Percentiles rank a stretch among this genome's conserved stretches.
phyloP scores from a whole-genome alignment of 2,888 invertebrate species.

The Idaea biselata region DNA sequence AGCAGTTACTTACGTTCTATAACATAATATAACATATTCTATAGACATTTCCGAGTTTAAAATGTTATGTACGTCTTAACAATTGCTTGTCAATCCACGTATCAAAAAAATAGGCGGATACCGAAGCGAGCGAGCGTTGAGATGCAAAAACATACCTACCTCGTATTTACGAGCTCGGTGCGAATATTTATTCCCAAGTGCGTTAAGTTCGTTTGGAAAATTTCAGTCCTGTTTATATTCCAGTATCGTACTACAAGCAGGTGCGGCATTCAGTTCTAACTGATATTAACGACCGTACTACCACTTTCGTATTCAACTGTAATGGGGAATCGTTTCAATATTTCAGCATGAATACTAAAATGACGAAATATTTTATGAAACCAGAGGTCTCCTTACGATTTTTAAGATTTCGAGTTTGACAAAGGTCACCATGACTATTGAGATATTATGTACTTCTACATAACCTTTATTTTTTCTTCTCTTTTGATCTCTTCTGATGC shows the following conservation, averaged over 20 bases:
- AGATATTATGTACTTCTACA: too few relatives aligned
- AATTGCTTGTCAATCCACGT: too few relatives aligned
- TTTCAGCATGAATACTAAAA: neutral
- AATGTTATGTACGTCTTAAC: too few relatives aligned
- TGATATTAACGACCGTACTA: neutral
- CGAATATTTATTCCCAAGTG: constrained; percentile 19
- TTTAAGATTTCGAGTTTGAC: too few relatives aligned
- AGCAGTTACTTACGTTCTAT: too few relatives aligned
- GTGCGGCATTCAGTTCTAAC: neutral
- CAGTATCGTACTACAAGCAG: constrained; percentile 5
- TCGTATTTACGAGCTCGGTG: constrained; percentile 24
- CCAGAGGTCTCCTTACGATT: neutral
- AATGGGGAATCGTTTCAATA: neutral
- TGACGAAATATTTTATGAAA: neutral
- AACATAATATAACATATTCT: too few relatives aligned
- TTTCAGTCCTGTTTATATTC: constrained; percentile 32
- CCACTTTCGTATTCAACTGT: neutral
- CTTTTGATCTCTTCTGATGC: too few relatives aligned
- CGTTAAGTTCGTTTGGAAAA: constrained; percentile 31
- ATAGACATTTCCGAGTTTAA: too few relatives aligned
- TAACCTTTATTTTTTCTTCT: too few relatives aligned
- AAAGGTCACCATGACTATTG: too few relatives aligned
- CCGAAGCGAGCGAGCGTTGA: neutral
- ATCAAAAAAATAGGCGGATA: neutral
- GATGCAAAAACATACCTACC: neutral